A percentile compares a stretch with the other conserved stretches of the same genome.
These are phyloP conservation scores for Drosophila borealis DNA, from an alignment of 2,888 invertebrate genomes.

Conservation along the genomic window DNA sequence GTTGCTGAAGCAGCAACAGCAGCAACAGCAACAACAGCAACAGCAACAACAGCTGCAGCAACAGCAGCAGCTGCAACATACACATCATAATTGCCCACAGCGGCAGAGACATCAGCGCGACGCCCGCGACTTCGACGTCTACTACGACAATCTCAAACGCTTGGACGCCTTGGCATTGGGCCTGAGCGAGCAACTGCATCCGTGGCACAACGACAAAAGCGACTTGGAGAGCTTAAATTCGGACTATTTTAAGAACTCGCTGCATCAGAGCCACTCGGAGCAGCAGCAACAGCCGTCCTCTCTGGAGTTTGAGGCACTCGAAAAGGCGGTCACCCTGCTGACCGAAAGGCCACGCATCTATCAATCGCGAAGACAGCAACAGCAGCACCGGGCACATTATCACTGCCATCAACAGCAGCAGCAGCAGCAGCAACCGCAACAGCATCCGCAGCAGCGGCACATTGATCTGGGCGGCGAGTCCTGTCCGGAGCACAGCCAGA, in stretches of 20 bases:
- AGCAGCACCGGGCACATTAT: slow-evolving; percentile 40
- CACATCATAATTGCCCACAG: slow-evolving; percentile 36
- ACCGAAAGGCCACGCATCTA: slow-evolving; percentile 82
- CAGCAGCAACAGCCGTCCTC: slow-evolving; percentile 64
- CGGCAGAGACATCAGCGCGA: slow-evolving; percentile 50
- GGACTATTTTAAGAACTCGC: slow-evolving; percentile 84
- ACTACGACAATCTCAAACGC: slow-evolving; percentile 84
- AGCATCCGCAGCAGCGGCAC: slow-evolving; percentile 47
- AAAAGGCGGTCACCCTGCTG: slow-evolving; percentile 70
- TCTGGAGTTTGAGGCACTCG: slow-evolving; percentile 74
- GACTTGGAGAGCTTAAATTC: slow-evolving; percentile 85
- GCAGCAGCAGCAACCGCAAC: slow-evolving; percentile 29
- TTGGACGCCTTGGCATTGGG: slow-evolving; percentile 82
- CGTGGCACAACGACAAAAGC: slow-evolving; percentile 85
- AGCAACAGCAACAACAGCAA: slow-evolving; percentile 49
- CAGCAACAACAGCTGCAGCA: slow-evolving; percentile 36
- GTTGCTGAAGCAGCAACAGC: slow-evolving; percentile 39
- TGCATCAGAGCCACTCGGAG: slow-evolving; percentile 81
- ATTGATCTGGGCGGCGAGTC: slow-evolving; percentile 71
- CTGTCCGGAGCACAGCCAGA: slow-evolving; percentile 83
- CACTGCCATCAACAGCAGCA: slow-evolving; percentile 40
- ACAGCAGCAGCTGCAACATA: slow-evolving; percentile 32
- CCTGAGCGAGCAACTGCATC: slow-evolving; percentile 78
- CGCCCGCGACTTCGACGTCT: slow-evolving; percentile 83
- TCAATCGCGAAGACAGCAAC: slow-evolving; percentile 75